Base-by-base conservation (phyloP, 2,888 invertebrate genomes). In the Watsonalla cultraria region DNA sequence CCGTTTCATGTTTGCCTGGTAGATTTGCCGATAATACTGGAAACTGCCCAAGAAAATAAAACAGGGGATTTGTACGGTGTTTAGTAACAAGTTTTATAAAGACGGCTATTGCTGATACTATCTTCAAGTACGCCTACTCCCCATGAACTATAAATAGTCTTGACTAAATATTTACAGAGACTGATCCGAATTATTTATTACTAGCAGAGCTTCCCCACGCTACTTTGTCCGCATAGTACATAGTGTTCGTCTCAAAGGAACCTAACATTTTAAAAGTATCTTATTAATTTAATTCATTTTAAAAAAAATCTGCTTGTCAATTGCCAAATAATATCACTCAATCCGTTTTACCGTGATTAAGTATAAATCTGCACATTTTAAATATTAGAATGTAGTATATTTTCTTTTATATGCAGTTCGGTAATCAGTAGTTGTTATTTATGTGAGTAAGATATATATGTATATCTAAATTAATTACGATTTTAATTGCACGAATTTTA, bases 1-100 rank as follows among this genome's bases (percentile, higher is more conserved):
- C 63, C 63, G 70, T 69, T 67, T 77, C 74, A 68, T 89, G 87
- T 87, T 87, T 84, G 82, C 80, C 79, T 84, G 70, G 83, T 84
- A 86, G 86, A 87, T 88, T 81, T 78, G 65, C 66, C 70, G 90
- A 90, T 90, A 87, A 76, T 70, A 68, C 72, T 76, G 73, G 70
- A 78, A 74, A 76, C 79, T 80, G 75, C 70, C 71, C 68, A 72
- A 71, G 73, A 76, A 42, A 78, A 81, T 82, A 82, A 84, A 84
- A 77, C 70, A 70, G 74, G 80, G 82, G 78, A 75, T 82, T 80
- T 80, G 68, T 56, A 62, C 62, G 66, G 68, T 58, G 63, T 59
- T 24, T 55, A 56, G 47, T 54, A 42, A 54, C 57, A 61, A 65
- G 58, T 64, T 68, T 61, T 56, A 48, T 48, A 49, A 35, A 49